These are phyloP conservation scores for Oryzias sinensis DNA, from an alignment of 2,797 vertebrate species.

Conservation along the genomic window DNA sequence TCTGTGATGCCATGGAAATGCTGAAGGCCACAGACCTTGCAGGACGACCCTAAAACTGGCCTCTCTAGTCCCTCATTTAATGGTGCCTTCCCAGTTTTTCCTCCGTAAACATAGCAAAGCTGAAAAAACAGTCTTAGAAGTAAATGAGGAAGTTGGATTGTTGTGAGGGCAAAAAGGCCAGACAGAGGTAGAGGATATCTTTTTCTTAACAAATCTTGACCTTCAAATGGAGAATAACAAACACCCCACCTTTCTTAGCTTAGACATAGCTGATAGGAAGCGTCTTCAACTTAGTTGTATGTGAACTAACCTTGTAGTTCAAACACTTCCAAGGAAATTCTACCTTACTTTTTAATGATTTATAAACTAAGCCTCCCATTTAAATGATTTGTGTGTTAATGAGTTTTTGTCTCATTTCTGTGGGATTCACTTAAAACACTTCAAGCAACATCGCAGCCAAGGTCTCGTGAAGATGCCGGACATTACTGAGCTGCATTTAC, in stretches of 20 bases:
- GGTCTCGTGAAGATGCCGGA: constrained; percentile 24
- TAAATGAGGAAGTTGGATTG: constrained; percentile 68
- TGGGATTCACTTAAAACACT: constrained; percentile 53
- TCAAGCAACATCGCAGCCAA: constrained; percentile 27
- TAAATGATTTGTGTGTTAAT: constrained; percentile 29
- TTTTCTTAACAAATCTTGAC: constrained; percentile 48
- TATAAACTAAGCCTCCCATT: constrained; percentile 26
- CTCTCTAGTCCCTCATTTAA: constrained; percentile 31
- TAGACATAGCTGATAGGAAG: constrained; percentile 23
- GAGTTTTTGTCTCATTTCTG: constrained; percentile 49
- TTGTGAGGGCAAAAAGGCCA: constrained; percentile 50
- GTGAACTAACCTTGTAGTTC: constrained; percentile 21
- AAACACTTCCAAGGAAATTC: constrained; percentile 34
- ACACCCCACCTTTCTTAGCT: constrained; percentile 43
- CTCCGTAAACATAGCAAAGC: constrained; percentile 61
- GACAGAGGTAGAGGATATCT: constrained; percentile 3
- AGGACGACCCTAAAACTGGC: constrained; percentile 15
- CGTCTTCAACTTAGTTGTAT: constrained; percentile 51
- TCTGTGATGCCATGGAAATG: constrained; percentile 60
- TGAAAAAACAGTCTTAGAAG: constrained; percentile 73
- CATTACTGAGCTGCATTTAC: constrained; percentile 52
- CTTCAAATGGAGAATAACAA: constrained; percentile 53
- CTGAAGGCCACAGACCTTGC: constrained; percentile 26
- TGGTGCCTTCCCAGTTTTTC: constrained; percentile 22
- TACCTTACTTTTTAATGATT: constrained; percentile 16